Base-by-base conservation (phyloP, 2,797 vertebrate species). In the Chloroceryle inda region DNA sequence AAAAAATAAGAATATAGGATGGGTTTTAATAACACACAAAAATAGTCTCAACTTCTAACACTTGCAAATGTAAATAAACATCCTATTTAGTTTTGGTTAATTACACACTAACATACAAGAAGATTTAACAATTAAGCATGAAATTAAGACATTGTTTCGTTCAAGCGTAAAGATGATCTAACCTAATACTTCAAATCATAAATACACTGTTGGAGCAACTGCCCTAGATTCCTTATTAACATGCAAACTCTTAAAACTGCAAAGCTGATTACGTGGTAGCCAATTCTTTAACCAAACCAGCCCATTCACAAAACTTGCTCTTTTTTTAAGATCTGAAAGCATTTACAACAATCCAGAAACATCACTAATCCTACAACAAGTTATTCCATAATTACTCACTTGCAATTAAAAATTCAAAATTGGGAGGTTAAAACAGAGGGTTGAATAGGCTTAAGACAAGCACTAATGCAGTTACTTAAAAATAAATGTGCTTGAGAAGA, bases 261-360 rank as follows among this genome's bases (percentile, higher is more conserved):
- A 69, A 89, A 92, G 87, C 42, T 47, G 40, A 96, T 87, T 76
- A 94, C 4, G 7, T 38, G 50, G 58, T 94, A 88, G n/a, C 10
- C 58, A 92, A 79, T 50, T 85, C 53, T 80, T 85, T 33, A 88
- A 86, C 73, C 76, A 75, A 92, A 72, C 14, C 17, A 85, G 66
- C 24, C 37, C 56, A 71, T n/a, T 88, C 62, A 89, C 55, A 68
- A 84, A 93, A 86, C 38, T 27, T 56, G 31, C 9, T 52, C 23
- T 27, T 88, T 82, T 72, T 29, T 50, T 4, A 73, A 71, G 49
- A 4, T 75, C 76, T 89, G 64, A 76, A 88, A 49, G 62, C 47
- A 42, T 88, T 74, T 78, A 78, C 19, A 85, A 44, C 15, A 71
- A 88, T 44, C 87, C 86, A 86, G 67, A 76, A 93, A 93, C 26